phyloP scores from a whole-genome alignment of 2,113 vertebrate genomes.

The Phrynosoma blainvillii region DNA sequence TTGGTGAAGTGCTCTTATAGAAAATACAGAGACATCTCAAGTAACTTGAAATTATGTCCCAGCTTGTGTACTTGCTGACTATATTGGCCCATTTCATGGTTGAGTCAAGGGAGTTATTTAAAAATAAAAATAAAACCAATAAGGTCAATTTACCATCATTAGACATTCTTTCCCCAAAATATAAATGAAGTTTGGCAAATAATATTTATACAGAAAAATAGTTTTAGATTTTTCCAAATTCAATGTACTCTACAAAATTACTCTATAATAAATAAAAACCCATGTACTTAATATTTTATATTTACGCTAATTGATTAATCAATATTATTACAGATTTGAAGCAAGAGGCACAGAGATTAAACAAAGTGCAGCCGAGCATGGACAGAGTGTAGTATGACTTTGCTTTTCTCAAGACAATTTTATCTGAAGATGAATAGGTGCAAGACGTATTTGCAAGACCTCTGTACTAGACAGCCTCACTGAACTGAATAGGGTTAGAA shows the following conservation, averaged over 20 bases:
- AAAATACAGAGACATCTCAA: conserved; percentile 76
- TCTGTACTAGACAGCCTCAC: neutral
- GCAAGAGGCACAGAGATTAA: conserved; percentile 3
- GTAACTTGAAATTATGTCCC: conserved; percentile 68
- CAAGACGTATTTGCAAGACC: neutral
- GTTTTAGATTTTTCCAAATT: conserved; percentile 85
- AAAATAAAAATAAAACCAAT: conserved; percentile 80
- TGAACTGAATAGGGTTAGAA: neutral
- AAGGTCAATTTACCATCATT: conserved; percentile 80
- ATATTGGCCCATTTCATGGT: conserved; percentile 78
- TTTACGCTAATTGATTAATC: conserved; percentile 81
- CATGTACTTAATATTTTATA: conserved; percentile 79
- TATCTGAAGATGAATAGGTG: neutral
- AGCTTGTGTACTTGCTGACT: conserved; percentile 71
- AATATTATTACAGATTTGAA: conserved; percentile 71
- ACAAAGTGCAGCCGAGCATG: neutral
- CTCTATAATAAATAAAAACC: conserved; percentile 84
- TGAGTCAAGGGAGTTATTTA: conserved; percentile 71
- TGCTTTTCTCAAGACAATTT: neutral
- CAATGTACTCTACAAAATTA: conserved; percentile 86
- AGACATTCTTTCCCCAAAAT: conserved; percentile 78
- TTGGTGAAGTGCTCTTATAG: conserved; percentile 75
- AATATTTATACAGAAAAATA: conserved; percentile 87
- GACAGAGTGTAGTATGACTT: neutral
- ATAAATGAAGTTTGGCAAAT: conserved; percentile 87